These are phyloP conservation scores for Corythornis cristatus DNA, from an alignment of 2,113 vertebrate genomes.

Conservation along the genomic window DNA sequence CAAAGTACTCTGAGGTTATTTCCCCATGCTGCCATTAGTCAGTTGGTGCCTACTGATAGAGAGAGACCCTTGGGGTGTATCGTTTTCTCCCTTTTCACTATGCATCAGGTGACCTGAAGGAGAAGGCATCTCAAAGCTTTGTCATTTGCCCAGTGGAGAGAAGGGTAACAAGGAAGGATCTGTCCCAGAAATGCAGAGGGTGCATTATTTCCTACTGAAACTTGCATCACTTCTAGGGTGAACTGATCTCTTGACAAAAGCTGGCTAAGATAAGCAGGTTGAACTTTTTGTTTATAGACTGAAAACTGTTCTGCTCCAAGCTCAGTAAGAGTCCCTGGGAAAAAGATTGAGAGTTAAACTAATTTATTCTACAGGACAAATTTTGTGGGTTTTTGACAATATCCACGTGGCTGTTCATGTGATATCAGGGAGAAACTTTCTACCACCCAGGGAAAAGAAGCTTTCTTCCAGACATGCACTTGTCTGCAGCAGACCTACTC, in stretches of 20 bases:
- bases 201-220: not conserved
- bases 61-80: not conserved
- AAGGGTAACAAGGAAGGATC: not conserved
- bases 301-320: slow-evolving; percentile 44
- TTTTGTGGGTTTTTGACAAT: slow-evolving; percentile 44
- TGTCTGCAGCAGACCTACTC: not conserved
- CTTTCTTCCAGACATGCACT: not conserved
- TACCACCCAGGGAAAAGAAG: not conserved
- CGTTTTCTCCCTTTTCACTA: not conserved
- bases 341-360: slow-evolving; percentile 4
- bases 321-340: slow-evolving; percentile 35
- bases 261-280: slow-evolving; percentile 35
- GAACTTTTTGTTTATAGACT: slow-evolving; percentile 51
- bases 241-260: slow-evolving; percentile 61
- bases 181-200: not conserved
- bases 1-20: slow-evolving; percentile 15
- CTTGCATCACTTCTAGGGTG: slow-evolving; percentile 13
- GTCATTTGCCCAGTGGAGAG: not conserved
- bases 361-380: slow-evolving; percentile 14
- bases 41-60: not conserved
- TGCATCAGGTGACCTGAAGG: not conserved
- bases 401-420: not conserved
- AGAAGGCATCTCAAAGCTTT: not conserved
- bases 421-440: not conserved
- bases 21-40: not conserved